Base-by-base conservation (phyloP, 1,140 invertebrate genomes). In the Frieseomelitta varia region DNA sequence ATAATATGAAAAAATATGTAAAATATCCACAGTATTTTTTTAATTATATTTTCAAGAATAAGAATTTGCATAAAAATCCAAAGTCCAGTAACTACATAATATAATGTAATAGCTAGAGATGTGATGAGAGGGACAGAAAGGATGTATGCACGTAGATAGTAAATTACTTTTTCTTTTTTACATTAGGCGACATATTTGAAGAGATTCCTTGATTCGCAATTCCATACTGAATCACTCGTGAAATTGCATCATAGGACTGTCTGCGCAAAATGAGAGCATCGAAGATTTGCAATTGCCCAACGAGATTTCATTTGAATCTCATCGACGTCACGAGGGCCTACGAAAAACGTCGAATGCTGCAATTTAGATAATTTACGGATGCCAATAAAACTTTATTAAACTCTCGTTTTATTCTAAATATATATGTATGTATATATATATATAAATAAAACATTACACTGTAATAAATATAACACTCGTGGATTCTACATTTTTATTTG, bases 251-350 rank as follows among this genome's bases (percentile, higher is more conserved):
- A 87, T 61, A 63, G 34, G 55, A n/a, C 39, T 74, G 73, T 56
- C 34, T 53, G 51, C 14, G 24, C 56, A 72, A 88, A 85, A 75
- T n/a, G 75, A 67, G 78, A 30, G 53, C 74, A 72, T 69, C 83
- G 86, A 88, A 82, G 83, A 88, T 85, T 85, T 51, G 75, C 83
- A 88, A 88, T 88, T 88, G 88, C 77, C n/a, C 75, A n/a, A 82
- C 63, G 79, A 85, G 88, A 88, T 85, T 85, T 88, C 63, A 81
- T 88, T 88, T 12, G 63, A 58, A 39, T 81, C 53, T 73, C 79
- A 82, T 88, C 74, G 77, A 39, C 39, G 74, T n/a, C 24, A n/a
- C 68, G 78, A 85, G 53, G 24, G 19, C 58, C 30, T 17, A 24
- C 53, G 80, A 88, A 87, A 87, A 84, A 82, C 21, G 27, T 61